These are phyloP conservation scores for Serrognathus titanus DNA, from an alignment of 2,888 invertebrate species.

Conservation along the genomic window DNA sequence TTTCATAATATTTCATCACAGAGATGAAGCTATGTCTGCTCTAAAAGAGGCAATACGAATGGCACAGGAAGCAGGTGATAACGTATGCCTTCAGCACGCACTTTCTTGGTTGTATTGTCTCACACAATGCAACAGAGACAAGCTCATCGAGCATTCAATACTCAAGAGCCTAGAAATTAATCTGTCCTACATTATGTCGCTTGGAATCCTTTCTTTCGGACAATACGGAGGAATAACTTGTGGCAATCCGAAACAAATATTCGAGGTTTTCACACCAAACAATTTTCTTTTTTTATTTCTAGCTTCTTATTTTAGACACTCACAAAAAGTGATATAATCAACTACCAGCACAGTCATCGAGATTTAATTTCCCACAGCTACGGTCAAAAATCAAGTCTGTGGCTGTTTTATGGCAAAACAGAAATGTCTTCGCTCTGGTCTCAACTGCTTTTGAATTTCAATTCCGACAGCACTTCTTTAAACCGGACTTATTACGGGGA, in stretches of 20 bases:
- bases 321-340: conserved; percentile 79
- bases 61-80: conserved; percentile 85
- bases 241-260: conserved; percentile 64
- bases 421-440: conserved; percentile 79
- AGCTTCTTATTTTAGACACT: conserved; percentile 60
- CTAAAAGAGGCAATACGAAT: conserved; percentile 84
- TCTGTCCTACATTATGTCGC: conserved; percentile 68
- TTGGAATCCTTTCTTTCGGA: conserved; percentile 73
- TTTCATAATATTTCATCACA: conserved; percentile 42
- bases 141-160: conserved; percentile 65
- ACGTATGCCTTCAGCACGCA: conserved; percentile 79
- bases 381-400: conserved; percentile 79
- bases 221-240: conserved; percentile 71
- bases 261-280: conserved; percentile 51
- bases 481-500: conserved; percentile 48
- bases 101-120: conserved; percentile 76
- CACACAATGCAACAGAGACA: conserved; percentile 54
- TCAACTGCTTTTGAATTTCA: conserved; percentile 73
- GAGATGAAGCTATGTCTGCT: conserved; percentile 73
- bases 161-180: conserved; percentile 66
- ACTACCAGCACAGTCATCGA: conserved; percentile 78
- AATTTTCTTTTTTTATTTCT: neutral
- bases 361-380: conserved; percentile 78
- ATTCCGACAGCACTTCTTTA: conserved; percentile 57
- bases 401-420: conserved; percentile 85